phyloP scores from a whole-genome alignment of 2,113 vertebrate genomes.

The Gymnarchus niloticus region DNA sequence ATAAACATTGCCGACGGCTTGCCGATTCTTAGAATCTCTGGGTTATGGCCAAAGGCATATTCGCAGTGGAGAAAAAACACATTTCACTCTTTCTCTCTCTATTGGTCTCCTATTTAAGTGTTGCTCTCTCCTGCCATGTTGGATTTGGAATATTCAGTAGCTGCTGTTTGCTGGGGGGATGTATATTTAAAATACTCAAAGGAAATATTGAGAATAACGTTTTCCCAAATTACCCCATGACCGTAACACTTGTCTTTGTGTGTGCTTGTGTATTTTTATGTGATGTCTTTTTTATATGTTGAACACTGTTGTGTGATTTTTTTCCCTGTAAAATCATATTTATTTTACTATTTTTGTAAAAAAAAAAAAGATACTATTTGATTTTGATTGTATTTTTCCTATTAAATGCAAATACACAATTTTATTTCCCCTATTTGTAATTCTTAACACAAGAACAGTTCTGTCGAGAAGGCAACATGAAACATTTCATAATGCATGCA shows the following conservation, averaged over 20 bases:
- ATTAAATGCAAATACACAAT: slow-evolving; percentile 79
- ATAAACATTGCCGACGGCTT: slow-evolving; percentile 39
- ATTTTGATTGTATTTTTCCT: slow-evolving; percentile 99
- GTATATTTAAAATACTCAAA: slow-evolving; percentile 6
- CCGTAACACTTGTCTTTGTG: background rate
- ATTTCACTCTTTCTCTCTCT: too few relatives aligned
- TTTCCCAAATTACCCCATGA: background rate
- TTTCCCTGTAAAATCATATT: slow-evolving; percentile 92
- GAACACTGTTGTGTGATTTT: slow-evolving; percentile 78
- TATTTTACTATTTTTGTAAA: slow-evolving; percentile 99
- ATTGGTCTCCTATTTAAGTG: background rate
- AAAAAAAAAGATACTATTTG: slow-evolving; percentile 77
- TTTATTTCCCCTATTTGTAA: slow-evolving; percentile 74
- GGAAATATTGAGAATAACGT: slow-evolving; percentile 3
- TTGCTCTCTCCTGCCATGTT: background rate
- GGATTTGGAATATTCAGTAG: background rate
- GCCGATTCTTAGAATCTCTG: slow-evolving; percentile 9
- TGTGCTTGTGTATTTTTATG: slow-evolving; percentile 50
- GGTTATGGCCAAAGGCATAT: slow-evolving; percentile 15
- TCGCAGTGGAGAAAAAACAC: slow-evolving; percentile 17
- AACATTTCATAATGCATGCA: slow-evolving; percentile 72
- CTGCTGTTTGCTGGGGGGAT: slow-evolving; percentile 2
- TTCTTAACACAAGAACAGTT: slow-evolving; percentile 81
- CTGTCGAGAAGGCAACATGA: slow-evolving; percentile 69
- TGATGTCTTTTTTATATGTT: slow-evolving; percentile 78